Evolutionary conservation across 2,113 vertebrate species (phyloP).

Genomic region (Thoracochromis brauschi): DNA sequence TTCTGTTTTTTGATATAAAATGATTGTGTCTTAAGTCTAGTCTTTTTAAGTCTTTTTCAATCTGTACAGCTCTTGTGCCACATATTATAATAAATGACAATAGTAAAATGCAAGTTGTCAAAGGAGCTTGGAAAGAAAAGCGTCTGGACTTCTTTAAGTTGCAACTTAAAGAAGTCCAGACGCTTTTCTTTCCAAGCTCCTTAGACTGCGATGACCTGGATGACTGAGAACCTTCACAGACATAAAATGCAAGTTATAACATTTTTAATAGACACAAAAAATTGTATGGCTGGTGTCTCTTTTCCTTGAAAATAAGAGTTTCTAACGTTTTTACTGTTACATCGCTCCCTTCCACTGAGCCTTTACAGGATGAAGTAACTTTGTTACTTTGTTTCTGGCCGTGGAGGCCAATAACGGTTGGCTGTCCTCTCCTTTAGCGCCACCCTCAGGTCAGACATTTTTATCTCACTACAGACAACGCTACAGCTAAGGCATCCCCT

Average conservation of each 20-base stretch:
- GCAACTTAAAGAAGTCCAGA: background rate
- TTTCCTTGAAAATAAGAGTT: background rate
- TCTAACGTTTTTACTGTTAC: background rate
- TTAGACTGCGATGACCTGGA: accelerated
- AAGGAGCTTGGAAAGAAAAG: background rate
- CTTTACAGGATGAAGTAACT: background rate
- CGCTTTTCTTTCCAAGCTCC: background rate
- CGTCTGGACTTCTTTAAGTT: background rate
- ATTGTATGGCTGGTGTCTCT: background rate
- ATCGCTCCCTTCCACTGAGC: background rate
- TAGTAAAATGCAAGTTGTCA: background rate
- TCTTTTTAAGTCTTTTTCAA: background rate
- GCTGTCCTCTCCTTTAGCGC: background rate
- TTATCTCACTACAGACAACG: background rate
- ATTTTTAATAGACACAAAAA: background rate
- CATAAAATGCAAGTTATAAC: background rate
- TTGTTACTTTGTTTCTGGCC: background rate
- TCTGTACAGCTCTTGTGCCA: background rate
- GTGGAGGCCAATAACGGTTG: background rate
- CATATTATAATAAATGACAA: background rate
- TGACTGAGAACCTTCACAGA: background rate
- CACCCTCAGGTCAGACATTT: background rate
- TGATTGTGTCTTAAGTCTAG: background rate
- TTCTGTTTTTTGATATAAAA: background rate
- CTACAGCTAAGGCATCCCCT: background rate